phyloP scores from a whole-genome alignment of 2,797 vertebrate genomes.

The Buphagus erythrorhynchus region DNA sequence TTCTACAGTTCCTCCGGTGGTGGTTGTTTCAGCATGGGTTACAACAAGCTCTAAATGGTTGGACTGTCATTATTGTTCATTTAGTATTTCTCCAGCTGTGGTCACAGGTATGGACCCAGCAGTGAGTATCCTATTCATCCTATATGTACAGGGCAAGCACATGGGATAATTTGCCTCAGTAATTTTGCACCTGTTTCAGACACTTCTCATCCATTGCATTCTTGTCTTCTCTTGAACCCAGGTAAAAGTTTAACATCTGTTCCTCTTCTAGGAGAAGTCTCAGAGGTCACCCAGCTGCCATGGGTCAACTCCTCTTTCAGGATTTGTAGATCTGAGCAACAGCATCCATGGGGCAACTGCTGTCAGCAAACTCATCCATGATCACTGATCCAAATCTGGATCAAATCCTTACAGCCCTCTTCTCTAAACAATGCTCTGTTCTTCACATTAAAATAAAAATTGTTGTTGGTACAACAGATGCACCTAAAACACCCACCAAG shows the following conservation, averaged over 20 bases:
- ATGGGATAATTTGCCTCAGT: neutral
- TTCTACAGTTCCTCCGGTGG: neutral
- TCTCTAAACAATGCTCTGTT: neutral
- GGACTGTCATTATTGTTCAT: neutral
- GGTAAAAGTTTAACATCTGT: neutral
- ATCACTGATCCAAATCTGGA: neutral
- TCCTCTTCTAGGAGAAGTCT: neutral
- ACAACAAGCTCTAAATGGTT: neutral
- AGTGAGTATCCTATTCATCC: neutral
- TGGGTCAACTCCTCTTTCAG: neutral
- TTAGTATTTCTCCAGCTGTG: neutral
- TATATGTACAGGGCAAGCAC: neutral
- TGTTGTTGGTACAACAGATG: neutral
- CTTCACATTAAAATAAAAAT: neutral
- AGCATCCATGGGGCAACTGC: neutral
- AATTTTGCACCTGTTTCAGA: neutral
- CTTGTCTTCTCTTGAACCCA: neutral
- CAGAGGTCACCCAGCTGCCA: neutral
- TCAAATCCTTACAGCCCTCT: neutral
- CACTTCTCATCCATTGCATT: accelerated
- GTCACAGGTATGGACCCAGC: neutral
- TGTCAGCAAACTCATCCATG: neutral
- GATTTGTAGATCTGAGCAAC: neutral
- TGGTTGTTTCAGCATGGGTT: neutral
- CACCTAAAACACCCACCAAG: neutral